These are phyloP conservation scores for Linyphia triangularis DNA, from an alignment of 2,888 invertebrate genomes.

Conservation along the genomic window DNA sequence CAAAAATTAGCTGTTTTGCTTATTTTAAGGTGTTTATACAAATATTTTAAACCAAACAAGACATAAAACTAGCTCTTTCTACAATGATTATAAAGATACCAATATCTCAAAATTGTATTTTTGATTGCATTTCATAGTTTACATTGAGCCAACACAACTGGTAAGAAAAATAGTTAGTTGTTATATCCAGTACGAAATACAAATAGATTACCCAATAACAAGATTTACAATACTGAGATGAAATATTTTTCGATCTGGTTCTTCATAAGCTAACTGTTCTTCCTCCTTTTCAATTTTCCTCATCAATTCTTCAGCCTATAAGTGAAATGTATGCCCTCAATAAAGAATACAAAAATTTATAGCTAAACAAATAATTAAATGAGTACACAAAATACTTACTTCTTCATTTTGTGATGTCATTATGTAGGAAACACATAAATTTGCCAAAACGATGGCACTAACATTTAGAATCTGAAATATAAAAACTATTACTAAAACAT, in stretches of 20 bases:
- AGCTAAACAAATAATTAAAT: not conserved
- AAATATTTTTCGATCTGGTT: constrained; percentile 93
- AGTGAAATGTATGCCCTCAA: not conserved
- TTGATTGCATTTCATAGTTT: no score
- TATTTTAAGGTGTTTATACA: no score
- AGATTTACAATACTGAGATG: constrained; percentile 99
- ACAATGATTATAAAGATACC: no score
- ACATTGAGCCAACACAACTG: no score
- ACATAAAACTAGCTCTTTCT: no score
- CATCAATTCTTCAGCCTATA: constrained; percentile 95
- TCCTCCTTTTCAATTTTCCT: constrained; percentile 99
- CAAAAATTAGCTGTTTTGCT: no score
- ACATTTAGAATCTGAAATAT: constrained; percentile 89
- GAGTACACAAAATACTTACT: constrained; percentile 78
- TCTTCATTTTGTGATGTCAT: constrained; percentile 99
- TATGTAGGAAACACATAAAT: constrained; percentile 98
- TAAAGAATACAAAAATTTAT: not conserved
- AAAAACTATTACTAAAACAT: not conserved
- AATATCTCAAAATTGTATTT: no score
- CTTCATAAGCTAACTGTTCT: constrained; percentile 93
- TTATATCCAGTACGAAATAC: not conserved
- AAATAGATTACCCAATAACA: constrained; percentile 89
- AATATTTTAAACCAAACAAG: no score
- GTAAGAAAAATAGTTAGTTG: no score
- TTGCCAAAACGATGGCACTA: constrained; percentile 98